Percentiles rank a stretch among this genome's conserved stretches.
phyloP scores from a whole-genome alignment of 2,113 vertebrate species.

The Microtus montanus region DNA sequence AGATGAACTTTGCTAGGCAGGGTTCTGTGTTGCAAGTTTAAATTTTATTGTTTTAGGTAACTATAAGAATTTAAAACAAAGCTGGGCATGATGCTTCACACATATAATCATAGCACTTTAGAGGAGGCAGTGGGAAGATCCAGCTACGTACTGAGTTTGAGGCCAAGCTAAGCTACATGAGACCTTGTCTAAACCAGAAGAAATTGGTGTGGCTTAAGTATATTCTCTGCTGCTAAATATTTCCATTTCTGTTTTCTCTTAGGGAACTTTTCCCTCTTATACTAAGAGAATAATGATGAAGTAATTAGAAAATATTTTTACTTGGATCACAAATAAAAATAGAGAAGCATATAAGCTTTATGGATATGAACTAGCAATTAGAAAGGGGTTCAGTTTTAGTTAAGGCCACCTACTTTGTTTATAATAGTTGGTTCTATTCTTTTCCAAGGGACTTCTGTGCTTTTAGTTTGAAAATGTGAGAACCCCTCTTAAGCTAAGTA shows the following conservation, averaged over 20 bases:
- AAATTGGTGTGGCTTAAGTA: slow-evolving; percentile 43
- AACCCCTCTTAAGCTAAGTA: slow-evolving; percentile 53
- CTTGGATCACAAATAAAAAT: slow-evolving; percentile 34
- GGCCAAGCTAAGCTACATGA: neutral
- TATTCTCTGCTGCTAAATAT: slow-evolving; percentile 42
- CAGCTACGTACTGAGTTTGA: neutral
- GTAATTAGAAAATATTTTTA: slow-evolving; percentile 53
- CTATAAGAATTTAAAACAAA: slow-evolving; percentile 50
- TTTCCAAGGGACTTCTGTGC: slow-evolving; percentile 43
- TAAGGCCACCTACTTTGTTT: slow-evolving; percentile 9
- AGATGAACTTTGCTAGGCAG: neutral
- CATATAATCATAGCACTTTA: neutral
- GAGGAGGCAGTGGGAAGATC: neutral
- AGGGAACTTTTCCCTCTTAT: neutral
- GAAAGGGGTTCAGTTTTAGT: slow-evolving; percentile 52
- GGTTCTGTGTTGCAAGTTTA: slow-evolving; percentile 15
- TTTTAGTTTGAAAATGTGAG: slow-evolving; percentile 65
- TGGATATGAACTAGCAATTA: slow-evolving; percentile 42
- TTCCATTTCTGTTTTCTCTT: slow-evolving; percentile 58
- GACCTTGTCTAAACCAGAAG: neutral
- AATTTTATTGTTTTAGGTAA: slow-evolving; percentile 43
- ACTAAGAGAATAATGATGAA: slow-evolving; percentile 52
- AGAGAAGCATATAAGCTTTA: slow-evolving; percentile 42
- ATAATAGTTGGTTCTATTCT: slow-evolving; percentile 47
- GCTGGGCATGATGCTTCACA: neutral